Evolutionary conservation across 1,140 invertebrate species (phyloP).

Genomic region (Rhyzopertha dominica): DNA sequence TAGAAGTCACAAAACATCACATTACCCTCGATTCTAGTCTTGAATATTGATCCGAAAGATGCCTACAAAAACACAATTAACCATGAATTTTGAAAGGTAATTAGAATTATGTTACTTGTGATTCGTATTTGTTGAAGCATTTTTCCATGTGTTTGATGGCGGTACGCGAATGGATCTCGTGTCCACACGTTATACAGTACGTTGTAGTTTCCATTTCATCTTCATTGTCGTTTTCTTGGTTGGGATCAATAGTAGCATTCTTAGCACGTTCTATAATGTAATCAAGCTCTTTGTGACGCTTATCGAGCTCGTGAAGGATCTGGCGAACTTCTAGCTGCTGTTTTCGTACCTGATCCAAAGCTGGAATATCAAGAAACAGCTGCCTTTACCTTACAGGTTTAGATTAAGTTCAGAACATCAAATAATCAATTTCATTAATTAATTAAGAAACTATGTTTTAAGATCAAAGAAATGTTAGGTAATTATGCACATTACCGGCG

Average conservation of each 20-base stretch:
- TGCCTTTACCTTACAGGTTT: no score
- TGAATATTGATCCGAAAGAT: conserved; percentile 91
- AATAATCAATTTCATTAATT: no score
- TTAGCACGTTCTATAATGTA: conserved; percentile 73
- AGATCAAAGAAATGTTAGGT: no score
- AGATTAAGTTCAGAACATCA: no score
- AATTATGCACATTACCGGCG: no score
- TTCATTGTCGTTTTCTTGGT: conserved; percentile 60
- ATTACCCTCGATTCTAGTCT: conserved; percentile 82
- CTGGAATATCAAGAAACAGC: conserved; percentile 35
- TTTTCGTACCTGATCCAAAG: conserved; percentile 75
- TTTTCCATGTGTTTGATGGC: conserved; percentile 94
- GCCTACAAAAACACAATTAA: no score
- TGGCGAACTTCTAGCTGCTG: conserved; percentile 71
- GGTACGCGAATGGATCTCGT: conserved; percentile 81
- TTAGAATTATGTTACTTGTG: no score
- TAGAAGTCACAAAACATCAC: conserved; percentile 98
- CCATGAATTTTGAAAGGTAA: no score
- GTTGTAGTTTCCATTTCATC: conserved; percentile 75
- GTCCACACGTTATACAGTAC: conserved; percentile 96
- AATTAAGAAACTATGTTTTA: no score
- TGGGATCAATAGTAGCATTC: conserved; percentile 59
- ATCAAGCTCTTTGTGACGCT: conserved; percentile 73
- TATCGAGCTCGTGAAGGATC: conserved; percentile 72
- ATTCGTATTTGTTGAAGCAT: conserved; percentile 96